A percentile compares a stretch with the other conserved stretches of the same genome.
Conservation (phyloP, 2,888 invertebrate genomes). For the Calameuta idolon region DNA sequence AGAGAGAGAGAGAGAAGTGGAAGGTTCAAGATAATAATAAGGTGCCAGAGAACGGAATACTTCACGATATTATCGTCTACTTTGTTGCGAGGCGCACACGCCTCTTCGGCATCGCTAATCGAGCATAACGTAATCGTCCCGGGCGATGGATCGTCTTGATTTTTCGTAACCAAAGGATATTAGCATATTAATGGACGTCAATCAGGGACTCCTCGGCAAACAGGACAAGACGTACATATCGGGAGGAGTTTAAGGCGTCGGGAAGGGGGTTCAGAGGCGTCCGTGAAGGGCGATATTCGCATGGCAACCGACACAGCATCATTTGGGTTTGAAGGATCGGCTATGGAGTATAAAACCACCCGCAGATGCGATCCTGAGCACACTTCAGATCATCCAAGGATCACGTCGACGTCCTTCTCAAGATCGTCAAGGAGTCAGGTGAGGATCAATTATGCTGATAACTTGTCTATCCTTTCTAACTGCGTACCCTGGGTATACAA, state of each 20-base stretch:
- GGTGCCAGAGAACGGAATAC: too few relatives aligned
- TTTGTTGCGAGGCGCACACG: slow-evolving; percentile 17
- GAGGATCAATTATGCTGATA: too few relatives aligned
- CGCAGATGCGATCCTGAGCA: slow-evolving; percentile 1
- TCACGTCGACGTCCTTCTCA: background rate
- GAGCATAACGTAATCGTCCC: slow-evolving; percentile 44
- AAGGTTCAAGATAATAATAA: too few relatives aligned
- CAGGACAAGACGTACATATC: slow-evolving; percentile 32
- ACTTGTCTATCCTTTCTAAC: too few relatives aligned
- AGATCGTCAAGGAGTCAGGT: too few relatives aligned
- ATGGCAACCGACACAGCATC: slow-evolving; percentile 37
- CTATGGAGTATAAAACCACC: slow-evolving; percentile 7
- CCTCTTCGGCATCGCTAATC: slow-evolving; percentile 31
- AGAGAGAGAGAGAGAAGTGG: background rate
- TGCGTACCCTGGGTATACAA: too few relatives aligned
- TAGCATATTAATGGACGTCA: slow-evolving; percentile 59
- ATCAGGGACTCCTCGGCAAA: slow-evolving; percentile 36
- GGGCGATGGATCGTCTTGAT: slow-evolving; percentile 33
- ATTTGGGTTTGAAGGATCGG: background rate
- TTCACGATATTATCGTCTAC: slow-evolving; percentile 24
- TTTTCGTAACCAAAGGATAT: slow-evolving; percentile 45
- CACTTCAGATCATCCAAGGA: background rate
- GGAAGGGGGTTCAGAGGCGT: background rate
- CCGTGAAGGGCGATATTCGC: slow-evolving; percentile 30
- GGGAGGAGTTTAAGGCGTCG: slow-evolving; percentile 5